phyloP scores from a whole-genome alignment of 2,113 vertebrate genomes.

The Salvelinus sp. region DNA sequence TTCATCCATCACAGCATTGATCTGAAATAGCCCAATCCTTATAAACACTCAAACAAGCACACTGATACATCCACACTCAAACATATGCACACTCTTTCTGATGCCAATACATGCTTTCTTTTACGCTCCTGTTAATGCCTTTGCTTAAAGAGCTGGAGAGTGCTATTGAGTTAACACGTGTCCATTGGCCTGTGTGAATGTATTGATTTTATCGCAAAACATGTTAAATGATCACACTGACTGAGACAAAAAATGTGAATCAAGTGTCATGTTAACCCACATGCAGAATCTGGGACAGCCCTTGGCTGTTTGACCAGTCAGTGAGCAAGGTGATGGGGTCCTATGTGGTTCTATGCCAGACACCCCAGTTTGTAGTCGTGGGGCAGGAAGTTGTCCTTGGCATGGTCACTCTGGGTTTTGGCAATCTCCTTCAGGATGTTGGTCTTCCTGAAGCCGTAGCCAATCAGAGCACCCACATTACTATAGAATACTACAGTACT shows the following conservation, averaged over 20 bases:
- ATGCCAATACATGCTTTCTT: not conserved
- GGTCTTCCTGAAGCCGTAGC: conserved; percentile 47
- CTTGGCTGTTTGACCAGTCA: not conserved
- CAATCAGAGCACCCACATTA: conserved; percentile 33
- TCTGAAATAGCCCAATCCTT: not conserved
- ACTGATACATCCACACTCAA: not conserved
- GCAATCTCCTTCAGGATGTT: conserved; percentile 52
- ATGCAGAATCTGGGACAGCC: not conserved
- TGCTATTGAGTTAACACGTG: not conserved
- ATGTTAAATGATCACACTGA: not conserved
- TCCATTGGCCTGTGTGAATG: not conserved
- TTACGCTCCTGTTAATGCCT: not conserved
- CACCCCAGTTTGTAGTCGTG: conserved; percentile 16
- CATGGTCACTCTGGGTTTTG: conserved; percentile 32
- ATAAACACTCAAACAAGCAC: not conserved
- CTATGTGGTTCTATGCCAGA: not conserved
- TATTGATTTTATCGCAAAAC: not conserved
- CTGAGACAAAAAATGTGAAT: not conserved
- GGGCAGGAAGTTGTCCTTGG: conserved; percentile 57
- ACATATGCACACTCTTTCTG: not conserved
- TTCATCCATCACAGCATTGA: not conserved
- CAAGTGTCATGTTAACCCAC: not conserved
- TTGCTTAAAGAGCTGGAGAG: not conserved
- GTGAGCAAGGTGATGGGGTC: not conserved
- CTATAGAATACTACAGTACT: no score